Evolutionary conservation across 35 echinoderm and acorn worm genomes (phyloP).

Genomic region (Diadema setosum): DNA sequence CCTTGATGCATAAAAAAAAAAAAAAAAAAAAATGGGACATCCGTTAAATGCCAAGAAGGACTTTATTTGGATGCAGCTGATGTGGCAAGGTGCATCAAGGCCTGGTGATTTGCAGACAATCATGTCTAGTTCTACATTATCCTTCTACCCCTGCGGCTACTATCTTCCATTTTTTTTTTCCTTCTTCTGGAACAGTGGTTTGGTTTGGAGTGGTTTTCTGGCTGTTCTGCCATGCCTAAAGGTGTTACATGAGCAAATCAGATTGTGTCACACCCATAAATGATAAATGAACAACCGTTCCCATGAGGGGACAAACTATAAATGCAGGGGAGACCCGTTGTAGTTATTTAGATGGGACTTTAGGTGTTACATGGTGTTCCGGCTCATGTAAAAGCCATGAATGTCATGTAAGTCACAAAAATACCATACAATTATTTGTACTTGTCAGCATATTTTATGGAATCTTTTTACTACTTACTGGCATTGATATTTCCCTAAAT

Average conservation of each 20-base stretch:
- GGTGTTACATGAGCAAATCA: neutral
- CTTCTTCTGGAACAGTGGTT: neutral
- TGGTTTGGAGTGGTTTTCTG: neutral
- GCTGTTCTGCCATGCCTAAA: neutral
- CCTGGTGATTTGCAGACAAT: neutral
- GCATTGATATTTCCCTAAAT: too few relatives aligned
- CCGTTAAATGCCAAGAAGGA: neutral
- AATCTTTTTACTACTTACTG: too few relatives aligned
- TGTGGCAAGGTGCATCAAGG: neutral
- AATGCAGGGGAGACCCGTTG: too few relatives aligned
- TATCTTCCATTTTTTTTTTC: neutral
- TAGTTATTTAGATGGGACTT: too few relatives aligned
- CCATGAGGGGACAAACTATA: too few relatives aligned
- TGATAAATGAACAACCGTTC: neutral
- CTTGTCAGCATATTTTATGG: too few relatives aligned
- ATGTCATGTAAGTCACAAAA: too few relatives aligned
- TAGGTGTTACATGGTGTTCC: too few relatives aligned
- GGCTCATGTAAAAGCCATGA: too few relatives aligned
- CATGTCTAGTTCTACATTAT: neutral
- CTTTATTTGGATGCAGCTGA: neutral
- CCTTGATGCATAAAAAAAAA: too few relatives aligned
- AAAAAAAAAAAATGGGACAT: neutral
- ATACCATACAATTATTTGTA: too few relatives aligned
- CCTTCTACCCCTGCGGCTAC: neutral
- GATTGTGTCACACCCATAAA: neutral